Conservation (phyloP, 2,113 vertebrate genomes). For the Lophotis ruficrista region DNA sequence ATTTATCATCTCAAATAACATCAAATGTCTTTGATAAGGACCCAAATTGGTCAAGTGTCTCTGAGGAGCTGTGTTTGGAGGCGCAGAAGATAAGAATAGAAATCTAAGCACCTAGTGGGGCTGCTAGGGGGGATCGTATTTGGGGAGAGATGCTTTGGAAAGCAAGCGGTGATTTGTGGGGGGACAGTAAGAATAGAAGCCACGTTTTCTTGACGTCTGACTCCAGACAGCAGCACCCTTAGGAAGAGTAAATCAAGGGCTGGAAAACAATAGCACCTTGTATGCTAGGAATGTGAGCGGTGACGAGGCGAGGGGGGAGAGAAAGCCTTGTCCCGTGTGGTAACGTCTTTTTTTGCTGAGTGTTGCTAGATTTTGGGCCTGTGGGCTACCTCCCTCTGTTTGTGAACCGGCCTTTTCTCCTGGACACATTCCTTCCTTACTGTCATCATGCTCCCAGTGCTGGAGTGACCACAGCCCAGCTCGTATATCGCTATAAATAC, state of each 20-base stretch:
- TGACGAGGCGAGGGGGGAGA: background rate
- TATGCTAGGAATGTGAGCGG: background rate
- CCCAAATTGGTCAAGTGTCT: background rate
- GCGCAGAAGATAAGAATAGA: background rate
- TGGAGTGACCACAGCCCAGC: background rate
- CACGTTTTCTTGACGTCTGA: background rate
- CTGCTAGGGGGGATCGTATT: background rate
- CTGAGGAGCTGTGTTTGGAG: background rate
- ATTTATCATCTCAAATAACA: background rate
- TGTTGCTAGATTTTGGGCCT: background rate
- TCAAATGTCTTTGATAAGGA: background rate
- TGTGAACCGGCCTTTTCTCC: background rate
- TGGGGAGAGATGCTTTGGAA: background rate
- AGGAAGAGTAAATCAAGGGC: slow-evolving; percentile 6
- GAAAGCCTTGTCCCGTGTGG: background rate
- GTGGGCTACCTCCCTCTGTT: background rate
- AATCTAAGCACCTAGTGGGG: background rate
- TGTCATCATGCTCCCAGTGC: background rate
- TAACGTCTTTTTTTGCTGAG: background rate
- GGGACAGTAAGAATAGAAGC: background rate
- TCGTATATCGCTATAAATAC: background rate
- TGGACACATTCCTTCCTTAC: background rate
- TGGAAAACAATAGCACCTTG: background rate
- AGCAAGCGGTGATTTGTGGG: background rate
- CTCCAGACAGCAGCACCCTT: background rate